Conservation (phyloP, 2,797 vertebrate genomes). For the Hephaestus fuliginosus region DNA sequence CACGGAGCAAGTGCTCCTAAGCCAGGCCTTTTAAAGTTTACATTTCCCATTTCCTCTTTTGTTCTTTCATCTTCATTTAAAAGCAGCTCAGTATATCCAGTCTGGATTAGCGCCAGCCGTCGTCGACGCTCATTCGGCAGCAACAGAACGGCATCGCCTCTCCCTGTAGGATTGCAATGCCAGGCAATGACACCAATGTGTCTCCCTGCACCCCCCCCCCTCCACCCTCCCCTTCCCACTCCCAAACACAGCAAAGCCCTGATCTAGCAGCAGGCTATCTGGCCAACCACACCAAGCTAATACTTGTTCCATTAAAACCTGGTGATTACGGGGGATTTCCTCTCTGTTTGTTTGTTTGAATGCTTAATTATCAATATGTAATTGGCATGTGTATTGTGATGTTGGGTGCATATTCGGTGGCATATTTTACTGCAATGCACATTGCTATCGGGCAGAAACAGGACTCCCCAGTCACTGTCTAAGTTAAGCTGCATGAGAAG, state of each 20-base stretch:
- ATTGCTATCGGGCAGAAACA: slow-evolving; percentile 77
- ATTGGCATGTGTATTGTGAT: slow-evolving; percentile 80
- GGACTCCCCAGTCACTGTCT: slow-evolving; percentile 75
- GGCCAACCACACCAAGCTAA: slow-evolving; percentile 79
- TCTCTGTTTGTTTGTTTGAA: slow-evolving; percentile 84
- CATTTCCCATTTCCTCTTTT: slow-evolving; percentile 82
- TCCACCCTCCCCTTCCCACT: neutral
- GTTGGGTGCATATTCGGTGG: slow-evolving; percentile 67
- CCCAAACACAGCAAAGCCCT: slow-evolving; percentile 65
- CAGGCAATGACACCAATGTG: slow-evolving; percentile 81
- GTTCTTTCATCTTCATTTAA: slow-evolving; percentile 81
- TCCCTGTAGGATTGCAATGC: slow-evolving; percentile 83
- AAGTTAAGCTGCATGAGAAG: slow-evolving; percentile 79
- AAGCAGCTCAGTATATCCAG: slow-evolving; percentile 83
- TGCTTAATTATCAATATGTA: slow-evolving; percentile 85
- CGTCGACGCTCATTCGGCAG: slow-evolving; percentile 59
- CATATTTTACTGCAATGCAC: slow-evolving; percentile 59
- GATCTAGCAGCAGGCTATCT: slow-evolving; percentile 81
- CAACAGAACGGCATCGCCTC: slow-evolving; percentile 64
- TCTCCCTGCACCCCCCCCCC: slow-evolving; percentile 38
- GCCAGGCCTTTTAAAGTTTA: slow-evolving; percentile 83
- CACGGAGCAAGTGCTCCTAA: slow-evolving; percentile 77
- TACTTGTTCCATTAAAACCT: slow-evolving; percentile 83
- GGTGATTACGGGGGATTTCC: slow-evolving; percentile 81
- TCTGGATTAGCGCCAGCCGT: slow-evolving; percentile 83